These are phyloP conservation scores for Tragelaphus scriptus DNA, from an alignment of 2,113 vertebrate genomes.

Conservation along the genomic window DNA sequence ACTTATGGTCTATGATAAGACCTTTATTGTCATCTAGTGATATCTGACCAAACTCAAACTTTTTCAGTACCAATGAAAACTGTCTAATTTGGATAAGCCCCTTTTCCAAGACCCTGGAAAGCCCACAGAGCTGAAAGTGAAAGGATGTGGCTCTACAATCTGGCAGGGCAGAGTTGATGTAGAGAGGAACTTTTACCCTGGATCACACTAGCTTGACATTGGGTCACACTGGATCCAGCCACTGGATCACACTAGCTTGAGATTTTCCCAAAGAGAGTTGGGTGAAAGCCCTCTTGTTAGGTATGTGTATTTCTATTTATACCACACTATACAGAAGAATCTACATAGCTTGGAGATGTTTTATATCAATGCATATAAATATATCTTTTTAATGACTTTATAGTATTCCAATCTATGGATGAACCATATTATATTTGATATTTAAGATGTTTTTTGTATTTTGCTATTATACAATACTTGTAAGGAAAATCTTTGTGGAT, in stretches of 20 bases:
- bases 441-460: background rate
- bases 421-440: background rate
- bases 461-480: background rate
- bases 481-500: background rate
- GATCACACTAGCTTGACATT: background rate
- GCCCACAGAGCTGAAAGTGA: too few species aligned
- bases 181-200: background rate
- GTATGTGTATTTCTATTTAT: background rate
- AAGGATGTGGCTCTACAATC: too few species aligned
- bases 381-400: background rate
- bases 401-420: background rate
- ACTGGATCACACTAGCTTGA: background rate
- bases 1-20: background rate
- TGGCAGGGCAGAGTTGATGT: too few species aligned
- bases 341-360: background rate
- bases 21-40: background rate
- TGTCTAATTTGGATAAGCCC: too few species aligned
- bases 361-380: background rate
- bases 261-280: background rate
- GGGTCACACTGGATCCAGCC: too few species aligned
- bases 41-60: background rate
- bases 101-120: too few species aligned
- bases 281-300: background rate
- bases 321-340: background rate
- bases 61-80: background rate